phyloP scores from a whole-genome alignment of 2,888 invertebrate genomes.

The Acronicta aceris region DNA sequence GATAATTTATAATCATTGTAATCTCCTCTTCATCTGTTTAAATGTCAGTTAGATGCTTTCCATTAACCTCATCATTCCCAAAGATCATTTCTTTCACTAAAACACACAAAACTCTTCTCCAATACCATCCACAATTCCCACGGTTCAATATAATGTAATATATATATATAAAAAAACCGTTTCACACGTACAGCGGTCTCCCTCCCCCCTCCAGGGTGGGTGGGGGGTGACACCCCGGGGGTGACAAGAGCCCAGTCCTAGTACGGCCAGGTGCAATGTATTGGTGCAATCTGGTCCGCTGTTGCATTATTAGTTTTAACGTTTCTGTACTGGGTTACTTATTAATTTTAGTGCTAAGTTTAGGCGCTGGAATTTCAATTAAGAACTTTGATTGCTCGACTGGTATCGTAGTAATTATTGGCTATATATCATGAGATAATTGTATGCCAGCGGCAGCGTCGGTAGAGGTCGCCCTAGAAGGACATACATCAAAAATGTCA shows the following conservation, averaged over 20 bases:
- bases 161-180: conserved; percentile 71
- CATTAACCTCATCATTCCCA: no score
- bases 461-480: no score
- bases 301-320: conserved; percentile 73
- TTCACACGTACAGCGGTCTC: conserved; percentile 72
- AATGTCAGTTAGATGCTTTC: no score
- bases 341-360: conserved; percentile 57
- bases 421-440: not conserved
- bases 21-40: no score
- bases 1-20: no score
- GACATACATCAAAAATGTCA: no score
- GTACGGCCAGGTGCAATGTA: conserved; percentile 77
- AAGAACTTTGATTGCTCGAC: not conserved
- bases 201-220: conserved; percentile 48
- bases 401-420: not conserved
- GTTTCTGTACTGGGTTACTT: conserved; percentile 52
- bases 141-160: conserved; percentile 68
- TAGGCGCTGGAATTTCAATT: conserved; percentile 13
- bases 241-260: conserved; percentile 67
- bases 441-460: no score
- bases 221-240: conserved; percentile 57
- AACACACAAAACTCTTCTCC: conserved; percentile 45
- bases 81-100: not conserved
- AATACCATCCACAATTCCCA: conserved; percentile 40
- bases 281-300: conserved; percentile 79